Evolutionary conservation across 2,888 invertebrate species (phyloP).

Genomic region (Ornithoptera alexandrae): DNA sequence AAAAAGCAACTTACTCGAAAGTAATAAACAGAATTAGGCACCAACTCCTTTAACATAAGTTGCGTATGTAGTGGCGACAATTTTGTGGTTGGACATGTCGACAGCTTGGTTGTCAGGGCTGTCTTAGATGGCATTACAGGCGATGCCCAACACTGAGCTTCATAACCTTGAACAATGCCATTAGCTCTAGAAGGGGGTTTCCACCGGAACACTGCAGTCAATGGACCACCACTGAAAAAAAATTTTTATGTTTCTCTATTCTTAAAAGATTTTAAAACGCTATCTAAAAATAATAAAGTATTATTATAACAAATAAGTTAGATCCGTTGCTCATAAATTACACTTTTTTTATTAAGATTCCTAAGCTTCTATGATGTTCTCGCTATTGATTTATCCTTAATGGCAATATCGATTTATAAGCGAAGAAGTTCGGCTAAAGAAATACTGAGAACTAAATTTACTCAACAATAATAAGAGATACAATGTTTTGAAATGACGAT

Average conservation of each 20-base stretch:
- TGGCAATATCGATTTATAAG: too few species aligned
- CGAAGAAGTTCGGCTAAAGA: too few species aligned
- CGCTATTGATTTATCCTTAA: too few species aligned
- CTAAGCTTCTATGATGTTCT: too few species aligned
- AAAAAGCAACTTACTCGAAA: slow-evolving; percentile 77
- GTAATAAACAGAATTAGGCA: slow-evolving; percentile 82
- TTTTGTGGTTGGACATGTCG: slow-evolving; percentile 76
- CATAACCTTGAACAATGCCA: slow-evolving; percentile 87
- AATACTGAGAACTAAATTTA: too few species aligned
- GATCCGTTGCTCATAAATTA: too few species aligned
- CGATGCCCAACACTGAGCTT: slow-evolving; percentile 84
- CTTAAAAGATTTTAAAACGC: neutral
- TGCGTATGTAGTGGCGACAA: slow-evolving; percentile 77
- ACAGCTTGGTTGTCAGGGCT: slow-evolving; percentile 55
- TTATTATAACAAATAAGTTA: too few species aligned
- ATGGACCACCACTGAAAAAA: slow-evolving; percentile 53
- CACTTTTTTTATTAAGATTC: too few species aligned
- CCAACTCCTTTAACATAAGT: slow-evolving; percentile 78
- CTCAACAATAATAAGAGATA: too few species aligned
- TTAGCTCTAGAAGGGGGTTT: slow-evolving; percentile 86
- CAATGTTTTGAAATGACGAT: too few species aligned
- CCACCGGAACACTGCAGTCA: slow-evolving; percentile 89
- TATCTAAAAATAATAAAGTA: neutral
- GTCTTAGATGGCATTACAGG: slow-evolving; percentile 39
- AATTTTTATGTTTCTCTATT: neutral